A percentile compares a stretch with the other conserved stretches of the same genome.
Conservation (phyloP, 2,797 vertebrate species). For the Nannoperca obscura region DNA sequence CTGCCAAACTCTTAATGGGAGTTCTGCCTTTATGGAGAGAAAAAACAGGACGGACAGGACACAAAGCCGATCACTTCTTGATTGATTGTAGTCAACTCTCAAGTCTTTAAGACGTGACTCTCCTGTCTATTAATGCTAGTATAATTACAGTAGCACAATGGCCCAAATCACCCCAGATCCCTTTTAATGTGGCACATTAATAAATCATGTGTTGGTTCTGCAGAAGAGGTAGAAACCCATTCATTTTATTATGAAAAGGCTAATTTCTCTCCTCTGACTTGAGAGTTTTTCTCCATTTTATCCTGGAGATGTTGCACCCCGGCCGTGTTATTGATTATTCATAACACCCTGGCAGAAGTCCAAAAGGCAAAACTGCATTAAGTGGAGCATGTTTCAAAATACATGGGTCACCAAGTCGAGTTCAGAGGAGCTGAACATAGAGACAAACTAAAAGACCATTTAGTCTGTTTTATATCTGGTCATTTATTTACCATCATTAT, state of each 20-base stretch:
- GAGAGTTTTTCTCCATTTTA: not conserved
- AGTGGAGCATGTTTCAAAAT: slow-evolving; percentile 3
- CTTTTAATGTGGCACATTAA: not conserved
- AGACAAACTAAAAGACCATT: too few species aligned
- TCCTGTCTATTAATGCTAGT: too few species aligned
- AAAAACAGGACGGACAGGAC: not conserved
- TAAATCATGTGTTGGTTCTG: not conserved
- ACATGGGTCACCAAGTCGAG: not conserved
- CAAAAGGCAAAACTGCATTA: not conserved
- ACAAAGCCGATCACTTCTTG: too few species aligned
- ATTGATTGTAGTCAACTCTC: too few species aligned
- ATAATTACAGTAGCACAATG: too few species aligned
- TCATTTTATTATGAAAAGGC: slow-evolving; percentile 1
- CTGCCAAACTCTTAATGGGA: slow-evolving; percentile 9
- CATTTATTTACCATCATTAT: too few species aligned
- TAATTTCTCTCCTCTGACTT: not conserved
- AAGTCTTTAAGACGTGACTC: too few species aligned
- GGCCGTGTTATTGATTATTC: not conserved
- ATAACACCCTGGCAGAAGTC: slow-evolving; percentile 1
- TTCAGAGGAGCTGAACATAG: too few species aligned
- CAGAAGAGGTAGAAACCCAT: not conserved
- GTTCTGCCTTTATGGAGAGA: not conserved
- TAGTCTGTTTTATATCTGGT: too few species aligned
- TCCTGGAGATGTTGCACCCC: not conserved
- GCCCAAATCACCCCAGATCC: too few species aligned